Conservation (phyloP, 2,797 vertebrate species). For the Rhinophrynus dorsalis region DNA sequence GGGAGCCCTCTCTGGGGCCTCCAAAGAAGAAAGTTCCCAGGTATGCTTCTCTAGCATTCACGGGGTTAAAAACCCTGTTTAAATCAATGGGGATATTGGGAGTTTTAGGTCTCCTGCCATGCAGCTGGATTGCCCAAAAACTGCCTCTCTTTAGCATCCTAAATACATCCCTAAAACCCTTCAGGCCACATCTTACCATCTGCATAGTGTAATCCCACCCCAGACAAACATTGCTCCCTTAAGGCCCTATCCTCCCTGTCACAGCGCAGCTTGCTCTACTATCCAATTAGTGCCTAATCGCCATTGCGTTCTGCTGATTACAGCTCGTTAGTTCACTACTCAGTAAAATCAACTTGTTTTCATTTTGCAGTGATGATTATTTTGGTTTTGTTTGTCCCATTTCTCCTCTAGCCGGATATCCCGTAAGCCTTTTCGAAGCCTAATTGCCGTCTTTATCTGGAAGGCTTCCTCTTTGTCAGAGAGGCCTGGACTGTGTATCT, state of each 20-base stretch:
- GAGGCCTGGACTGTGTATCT: slow-evolving; percentile 3
- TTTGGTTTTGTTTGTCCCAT: slow-evolving; percentile 18
- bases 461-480: neutral
- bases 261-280: slow-evolving; percentile 12
- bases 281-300: slow-evolving; percentile 42
- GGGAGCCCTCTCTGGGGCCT: too few relatives aligned
- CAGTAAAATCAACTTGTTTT: slow-evolving; percentile 25
- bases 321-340: slow-evolving; percentile 21
- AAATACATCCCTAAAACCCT: too few relatives aligned
- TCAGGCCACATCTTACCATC: neutral
- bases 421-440: neutral
- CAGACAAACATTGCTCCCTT: neutral
- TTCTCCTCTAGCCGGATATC: slow-evolving; percentile 20
- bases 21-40: too few relatives aligned
- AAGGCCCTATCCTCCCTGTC: slow-evolving; percentile 6
- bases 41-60: too few relatives aligned
- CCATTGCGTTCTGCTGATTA: slow-evolving; percentile 42
- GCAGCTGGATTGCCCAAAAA: too few relatives aligned
- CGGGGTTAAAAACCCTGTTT: too few relatives aligned
- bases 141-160: too few relatives aligned
- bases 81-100: too few relatives aligned
- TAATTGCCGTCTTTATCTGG: slow-evolving; percentile 39
- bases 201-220: slow-evolving; percentile 13
- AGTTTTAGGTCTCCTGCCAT: too few relatives aligned
- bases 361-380: neutral